Evolutionary conservation across 1,140 invertebrate genomes (phyloP).

Genomic region (Bombyx mandarina): DNA sequence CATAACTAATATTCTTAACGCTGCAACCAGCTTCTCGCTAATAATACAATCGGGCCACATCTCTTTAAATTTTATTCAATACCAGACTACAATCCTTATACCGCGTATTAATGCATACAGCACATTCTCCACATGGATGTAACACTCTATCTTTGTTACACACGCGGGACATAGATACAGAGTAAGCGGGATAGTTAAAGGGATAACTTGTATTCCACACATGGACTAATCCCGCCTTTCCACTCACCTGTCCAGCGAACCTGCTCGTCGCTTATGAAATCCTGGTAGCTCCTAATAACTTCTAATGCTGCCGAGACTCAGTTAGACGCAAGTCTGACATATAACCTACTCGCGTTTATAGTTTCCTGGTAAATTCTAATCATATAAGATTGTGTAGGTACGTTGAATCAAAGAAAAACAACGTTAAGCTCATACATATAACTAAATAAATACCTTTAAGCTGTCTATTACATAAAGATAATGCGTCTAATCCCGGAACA

Average conservation of each 20-base stretch:
- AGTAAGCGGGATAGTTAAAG: conserved; percentile 1
- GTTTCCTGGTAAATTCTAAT: background rate
- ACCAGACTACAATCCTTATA: background rate
- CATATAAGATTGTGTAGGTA: background rate
- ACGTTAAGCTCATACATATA: background rate
- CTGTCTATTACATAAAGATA: too few species aligned
- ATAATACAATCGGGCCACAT: too few species aligned
- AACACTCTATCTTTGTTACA: background rate
- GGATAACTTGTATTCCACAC: conserved; percentile 6
- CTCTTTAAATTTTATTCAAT: too few species aligned
- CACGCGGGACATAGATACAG: background rate
- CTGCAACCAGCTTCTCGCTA: too few species aligned
- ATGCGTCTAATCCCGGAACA: too few species aligned
- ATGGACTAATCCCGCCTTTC: background rate
- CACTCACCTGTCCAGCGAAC: background rate
- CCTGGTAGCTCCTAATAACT: conserved; percentile 8
- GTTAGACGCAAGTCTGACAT: too few species aligned
- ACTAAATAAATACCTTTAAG: background rate
- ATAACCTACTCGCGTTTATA: too few species aligned
- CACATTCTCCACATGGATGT: background rate
- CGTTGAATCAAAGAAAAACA: background rate
- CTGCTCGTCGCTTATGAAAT: conserved; percentile 1
- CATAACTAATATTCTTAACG: too few species aligned
- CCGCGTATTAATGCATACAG: too few species aligned
- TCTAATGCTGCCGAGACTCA: conserved; percentile 4